A percentile compares a stretch with the other conserved stretches of the same genome.
phyloP scores from a whole-genome alignment of 2,113 vertebrate genomes.

The Brachyistius frenatus region DNA sequence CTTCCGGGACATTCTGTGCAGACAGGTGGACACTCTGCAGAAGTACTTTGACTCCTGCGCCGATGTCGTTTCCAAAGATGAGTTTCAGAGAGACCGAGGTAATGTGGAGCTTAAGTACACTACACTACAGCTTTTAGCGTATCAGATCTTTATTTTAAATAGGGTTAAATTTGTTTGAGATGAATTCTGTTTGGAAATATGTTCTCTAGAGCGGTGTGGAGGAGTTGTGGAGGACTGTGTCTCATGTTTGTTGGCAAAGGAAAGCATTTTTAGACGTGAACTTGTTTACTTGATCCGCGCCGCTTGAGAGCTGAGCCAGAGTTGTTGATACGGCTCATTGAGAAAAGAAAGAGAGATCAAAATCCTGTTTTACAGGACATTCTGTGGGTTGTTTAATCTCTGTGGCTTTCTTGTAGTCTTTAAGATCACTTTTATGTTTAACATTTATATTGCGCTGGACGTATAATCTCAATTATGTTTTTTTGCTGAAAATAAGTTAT shows the following conservation, averaged over 20 bases:
- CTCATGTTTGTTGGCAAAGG: conserved; percentile 8
- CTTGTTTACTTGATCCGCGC: conserved; percentile 7
- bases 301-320: neutral
- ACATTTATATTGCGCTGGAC: neutral
- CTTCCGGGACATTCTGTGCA: conserved; percentile 93
- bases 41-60: conserved; percentile 88
- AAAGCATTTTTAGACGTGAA: neutral
- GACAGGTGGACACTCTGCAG: conserved; percentile 87
- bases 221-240: neutral
- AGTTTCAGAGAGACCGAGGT: conserved; percentile 96
- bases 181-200: too few relatives aligned
- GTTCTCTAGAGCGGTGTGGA: neutral
- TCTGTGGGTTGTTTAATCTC: conserved; percentile 31
- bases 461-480: neutral
- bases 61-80: conserved; percentile 93
- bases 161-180: too few relatives aligned
- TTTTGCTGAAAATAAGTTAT: too few relatives aligned
- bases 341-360: conserved; percentile 44
- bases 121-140: neutral
- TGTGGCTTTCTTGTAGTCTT: neutral
- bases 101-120: conserved; percentile 22
- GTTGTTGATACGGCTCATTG: conserved; percentile 12
- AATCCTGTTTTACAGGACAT: conserved; percentile 30
- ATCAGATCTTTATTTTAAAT: too few relatives aligned
- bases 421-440: neutral